A percentile compares a stretch with the other conserved stretches of the same genome.
These are phyloP conservation scores for Phalera bucephala DNA, from an alignment of 2,888 invertebrate genomes.

Conservation along the genomic window DNA sequence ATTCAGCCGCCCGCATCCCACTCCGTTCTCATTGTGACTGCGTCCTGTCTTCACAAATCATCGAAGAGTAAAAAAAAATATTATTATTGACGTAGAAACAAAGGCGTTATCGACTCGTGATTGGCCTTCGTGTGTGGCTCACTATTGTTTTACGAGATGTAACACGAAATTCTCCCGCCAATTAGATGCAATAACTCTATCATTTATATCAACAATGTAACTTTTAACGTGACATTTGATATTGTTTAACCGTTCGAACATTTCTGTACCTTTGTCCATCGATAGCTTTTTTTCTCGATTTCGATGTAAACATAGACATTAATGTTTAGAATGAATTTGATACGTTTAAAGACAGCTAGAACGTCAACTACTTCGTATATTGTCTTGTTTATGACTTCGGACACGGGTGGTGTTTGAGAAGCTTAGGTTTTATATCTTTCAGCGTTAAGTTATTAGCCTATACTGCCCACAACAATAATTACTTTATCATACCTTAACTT, in stretches of 20 bases:
- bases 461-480: too few relatives aligned
- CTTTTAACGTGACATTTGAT: slow-evolving; percentile 28
- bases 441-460: too few relatives aligned
- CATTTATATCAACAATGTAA: slow-evolving; percentile 34
- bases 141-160: slow-evolving; percentile 43
- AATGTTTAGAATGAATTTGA: slow-evolving; percentile 34
- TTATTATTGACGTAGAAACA: slow-evolving; percentile 69
- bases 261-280: slow-evolving; percentile 11
- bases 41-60: slow-evolving; percentile 80
- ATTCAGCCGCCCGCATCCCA: slow-evolving; percentile 78
- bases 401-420: slow-evolving; percentile 8
- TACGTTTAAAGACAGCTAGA: slow-evolving; percentile 29
- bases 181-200: slow-evolving; percentile 62
- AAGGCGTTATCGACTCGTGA: slow-evolving; percentile 60
- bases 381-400: slow-evolving; percentile 27
- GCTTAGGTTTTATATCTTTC: slow-evolving; percentile 12
- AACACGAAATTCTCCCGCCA: slow-evolving; percentile 38
- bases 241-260: slow-evolving; percentile 24
- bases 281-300: slow-evolving; percentile 18
- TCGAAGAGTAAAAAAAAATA: slow-evolving; percentile 56
- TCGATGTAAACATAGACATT: slow-evolving; percentile 31
- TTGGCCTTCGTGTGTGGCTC: slow-evolving; percentile 75
- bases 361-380: slow-evolving; percentile 23
- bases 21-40: slow-evolving; percentile 62
- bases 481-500: too few relatives aligned